Conservation (phyloP, 2,113 vertebrate genomes). For the Phylloscopus trochiloides region DNA sequence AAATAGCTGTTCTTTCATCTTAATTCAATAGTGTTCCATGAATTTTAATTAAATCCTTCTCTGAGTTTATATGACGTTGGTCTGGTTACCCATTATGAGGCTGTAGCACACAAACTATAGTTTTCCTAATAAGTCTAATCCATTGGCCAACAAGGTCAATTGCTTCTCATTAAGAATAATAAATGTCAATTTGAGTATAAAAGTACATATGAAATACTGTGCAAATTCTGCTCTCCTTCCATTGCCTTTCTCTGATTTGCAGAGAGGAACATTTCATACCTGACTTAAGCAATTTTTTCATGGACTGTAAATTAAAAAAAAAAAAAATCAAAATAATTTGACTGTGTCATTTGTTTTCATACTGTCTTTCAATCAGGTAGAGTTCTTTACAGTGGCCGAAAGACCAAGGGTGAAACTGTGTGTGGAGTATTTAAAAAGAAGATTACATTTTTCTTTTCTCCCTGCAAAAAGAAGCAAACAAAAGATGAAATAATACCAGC, state of each 20-base stretch:
- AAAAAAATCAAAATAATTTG: background rate
- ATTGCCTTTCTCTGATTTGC: background rate
- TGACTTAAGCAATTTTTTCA: background rate
- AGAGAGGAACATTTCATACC: background rate
- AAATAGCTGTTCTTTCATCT: background rate
- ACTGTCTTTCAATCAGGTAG: background rate
- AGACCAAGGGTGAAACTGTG: background rate
- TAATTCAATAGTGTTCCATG: background rate
- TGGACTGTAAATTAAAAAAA: background rate
- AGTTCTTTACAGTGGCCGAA: background rate
- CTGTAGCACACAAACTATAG: background rate
- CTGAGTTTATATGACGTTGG: background rate
- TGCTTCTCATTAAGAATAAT: background rate
- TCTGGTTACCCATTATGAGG: background rate
- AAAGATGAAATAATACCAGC: background rate
- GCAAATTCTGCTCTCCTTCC: background rate
- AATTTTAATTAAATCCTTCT: slow-evolving; percentile 30
- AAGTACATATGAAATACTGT: background rate
- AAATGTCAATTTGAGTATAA: background rate
- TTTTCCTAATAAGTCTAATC: background rate
- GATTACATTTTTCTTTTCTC: background rate
- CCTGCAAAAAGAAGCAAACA: background rate
- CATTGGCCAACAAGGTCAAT: background rate
- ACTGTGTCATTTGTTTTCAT: background rate
- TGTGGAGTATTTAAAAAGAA: background rate